Base-by-base conservation (phyloP, 2,888 invertebrate genomes). In the Platycheirus albimanus region DNA sequence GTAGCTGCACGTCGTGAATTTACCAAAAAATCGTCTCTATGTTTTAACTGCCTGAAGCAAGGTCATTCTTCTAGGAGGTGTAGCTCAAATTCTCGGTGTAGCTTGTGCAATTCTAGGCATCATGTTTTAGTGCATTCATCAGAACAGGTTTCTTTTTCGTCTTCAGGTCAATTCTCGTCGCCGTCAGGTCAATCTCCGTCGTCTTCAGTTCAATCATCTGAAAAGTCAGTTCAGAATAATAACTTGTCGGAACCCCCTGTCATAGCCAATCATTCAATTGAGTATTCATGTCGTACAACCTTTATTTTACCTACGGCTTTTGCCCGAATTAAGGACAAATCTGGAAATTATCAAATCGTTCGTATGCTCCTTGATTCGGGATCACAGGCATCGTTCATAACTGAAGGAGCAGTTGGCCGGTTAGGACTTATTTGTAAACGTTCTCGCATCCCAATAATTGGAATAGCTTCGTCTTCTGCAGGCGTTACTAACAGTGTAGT, bases 11-110 rank as follows among this genome's bases (percentile, higher is more conserved):
- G 67, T 33, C 52, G 43, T 4, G 24, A 51, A 11, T 28, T 52
- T 13, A 41, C 24, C 1, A 38, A 41, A 38, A 19, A 51, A 1
- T 15, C 13, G 0, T 36, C 36, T 2, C n/a, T 69, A 11, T 56
- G 69, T 38, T 69, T 56, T n/a, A 69, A 69, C 15, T 69, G 47
- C 6, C 33, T 69, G 2, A 30, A 38, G 1, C 11, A 15, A 8
- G 56, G 47, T 0, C 47, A 69, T 17, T 4, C 52, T n/a, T 54
- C 67, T 5, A 43, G 41, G 1, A 69, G 36, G 17, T 69, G 69
- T 30, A 30, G 24, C 3, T 69, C 33, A 3, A 36, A 13, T 8
- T 15, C 20, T 15, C 69, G 47, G 10, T 47, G 56, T 15, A 19
- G 47, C 3, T 1, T 8, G 1, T 54, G 54, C 15, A 69, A 54